phyloP scores from a whole-genome alignment of 2,888 invertebrate genomes.

The Bellardia bayeri region DNA sequence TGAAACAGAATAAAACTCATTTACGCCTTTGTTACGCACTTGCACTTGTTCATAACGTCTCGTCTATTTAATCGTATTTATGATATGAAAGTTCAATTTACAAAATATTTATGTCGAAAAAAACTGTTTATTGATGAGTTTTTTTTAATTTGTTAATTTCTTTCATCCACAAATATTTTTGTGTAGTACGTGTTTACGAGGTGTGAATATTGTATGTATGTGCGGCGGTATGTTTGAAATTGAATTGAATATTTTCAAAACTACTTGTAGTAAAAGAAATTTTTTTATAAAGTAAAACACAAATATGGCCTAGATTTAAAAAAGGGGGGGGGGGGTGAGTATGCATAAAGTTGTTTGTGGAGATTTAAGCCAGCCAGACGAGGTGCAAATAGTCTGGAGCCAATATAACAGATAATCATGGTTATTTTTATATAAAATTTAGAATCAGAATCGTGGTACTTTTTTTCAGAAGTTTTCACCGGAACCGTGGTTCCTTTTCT shows the following conservation, averaged over 20 bases:
- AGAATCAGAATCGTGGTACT: no score
- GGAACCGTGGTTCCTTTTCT: no score
- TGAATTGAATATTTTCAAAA: neutral
- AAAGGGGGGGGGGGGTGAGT: neutral
- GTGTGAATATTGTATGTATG: neutral
- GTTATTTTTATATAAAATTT: no score
- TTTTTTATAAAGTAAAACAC: neutral
- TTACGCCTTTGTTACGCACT: neutral
- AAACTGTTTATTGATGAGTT: constrained; percentile 17
- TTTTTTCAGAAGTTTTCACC: no score
- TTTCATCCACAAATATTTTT: neutral
- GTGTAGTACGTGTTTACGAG: constrained; percentile 11
- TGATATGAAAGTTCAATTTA: constrained; percentile 6
- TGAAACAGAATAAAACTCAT: neutral
- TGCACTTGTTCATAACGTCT: neutral
- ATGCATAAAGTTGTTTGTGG: neutral
- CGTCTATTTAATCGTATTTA: constrained; percentile 4
- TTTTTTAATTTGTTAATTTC: neutral
- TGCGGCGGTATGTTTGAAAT: neutral
- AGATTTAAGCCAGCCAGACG: neutral
- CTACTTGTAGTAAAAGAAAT: neutral
- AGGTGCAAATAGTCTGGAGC: neutral
- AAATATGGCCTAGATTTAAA: constrained; percentile 3
- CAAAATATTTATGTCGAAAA: neutral
- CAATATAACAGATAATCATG: neutral